Evolutionary conservation across 2,113 vertebrate species (phyloP), one percentile per base, ranked within the genome.

Genomic region (Balaenoptera acutorostrata): DNA sequence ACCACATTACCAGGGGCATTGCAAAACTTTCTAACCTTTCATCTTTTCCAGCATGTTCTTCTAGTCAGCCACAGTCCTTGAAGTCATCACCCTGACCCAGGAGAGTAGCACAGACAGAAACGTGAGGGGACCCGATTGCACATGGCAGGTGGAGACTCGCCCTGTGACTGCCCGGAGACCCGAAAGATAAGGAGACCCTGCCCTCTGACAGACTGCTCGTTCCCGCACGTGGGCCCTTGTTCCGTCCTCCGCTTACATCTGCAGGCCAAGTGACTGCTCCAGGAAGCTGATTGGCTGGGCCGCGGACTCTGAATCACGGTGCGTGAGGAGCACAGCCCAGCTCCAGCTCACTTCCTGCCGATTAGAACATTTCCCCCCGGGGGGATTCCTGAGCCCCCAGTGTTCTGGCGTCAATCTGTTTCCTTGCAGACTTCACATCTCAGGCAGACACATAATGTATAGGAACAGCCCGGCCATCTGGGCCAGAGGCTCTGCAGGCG

Each of bases 321-420:
- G 78, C 59, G 46, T 95, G 55, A 66, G 74, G 41, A n/a, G 33
- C 29, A 0, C 11, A 25, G 71, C 84, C 72, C 74, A 9, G 78
- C 90, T 63, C 71, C 82, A 29, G 29, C 89, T 81, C 41, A 29
- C 87, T 82, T 94, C 96, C 93, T 96, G 95, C 71, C 92, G 41
- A 15, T 31, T 13, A 55, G 61, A 87, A 86, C 93, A 96, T 46
- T 25, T 18, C 31, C 68, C 83, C 90, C 66, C 9, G 0, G 33
- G 33, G 63, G 78, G 64, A 27, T 39, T 71, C 71, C 57, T 13
- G 91, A 57, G 49, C 93, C 66, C 71, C 61, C 57, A 14, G 36
- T 15, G 0, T 68, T 33, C 83, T 12, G 21, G 33, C 2, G 4
- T 25, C 39, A 66, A 68, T 66, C 88, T 41, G 61, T 11, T 66